Evolutionary conservation across 2,113 vertebrate genomes (phyloP), one percentile per base, ranked within the genome.

Genomic region (Speoplatyrhinus poulsoni): DNA sequence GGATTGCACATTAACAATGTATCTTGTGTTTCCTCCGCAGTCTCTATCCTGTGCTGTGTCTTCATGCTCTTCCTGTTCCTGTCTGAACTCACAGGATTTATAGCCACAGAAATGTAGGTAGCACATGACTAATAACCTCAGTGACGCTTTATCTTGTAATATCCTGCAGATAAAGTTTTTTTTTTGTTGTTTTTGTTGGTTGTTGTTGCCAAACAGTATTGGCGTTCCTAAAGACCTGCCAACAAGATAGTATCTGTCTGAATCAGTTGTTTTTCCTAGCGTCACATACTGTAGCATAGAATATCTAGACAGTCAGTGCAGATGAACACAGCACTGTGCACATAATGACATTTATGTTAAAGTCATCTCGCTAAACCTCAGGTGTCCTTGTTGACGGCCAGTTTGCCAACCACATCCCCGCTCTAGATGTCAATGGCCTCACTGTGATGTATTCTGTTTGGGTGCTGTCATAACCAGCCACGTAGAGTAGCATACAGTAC

Each of bases 61-160:
- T 98, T 99, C 91, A 99, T 99, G 88, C 88, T 99, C 75, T 99
- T 99, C 93, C 95, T 99, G 79, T 98, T 99, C 93, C 93, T 99
- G 83, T 99, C 97, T 32, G 98, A 99, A 85, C 94, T 99, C 88
- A 98, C 95, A 0, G 98, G 98, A 92, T 99, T 98, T 93, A 96
- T 99, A 90, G 94, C 96, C 36, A 99, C 95, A 82, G 98, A 99
- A 95, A 95, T 99, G 98, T 99, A 95, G 89, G 98, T 98, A 88
- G 70, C 65, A 1, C 62, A 0, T 13, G 12, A 7, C 54, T 15
- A 33, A 6, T n/a, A 3, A 15, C 13, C 53, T 32, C 12, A 6
- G 7, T 46, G n/a, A 46, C 19, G 0, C 0, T 9, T 7, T 13
- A 0, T 68, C 60, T 63, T 12, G 19, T 72, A 75, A 84, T 65